A percentile compares a stretch with the other conserved stretches of the same genome.
phyloP scores from a whole-genome alignment of 2,113 vertebrate species.

The Caretta caretta region DNA sequence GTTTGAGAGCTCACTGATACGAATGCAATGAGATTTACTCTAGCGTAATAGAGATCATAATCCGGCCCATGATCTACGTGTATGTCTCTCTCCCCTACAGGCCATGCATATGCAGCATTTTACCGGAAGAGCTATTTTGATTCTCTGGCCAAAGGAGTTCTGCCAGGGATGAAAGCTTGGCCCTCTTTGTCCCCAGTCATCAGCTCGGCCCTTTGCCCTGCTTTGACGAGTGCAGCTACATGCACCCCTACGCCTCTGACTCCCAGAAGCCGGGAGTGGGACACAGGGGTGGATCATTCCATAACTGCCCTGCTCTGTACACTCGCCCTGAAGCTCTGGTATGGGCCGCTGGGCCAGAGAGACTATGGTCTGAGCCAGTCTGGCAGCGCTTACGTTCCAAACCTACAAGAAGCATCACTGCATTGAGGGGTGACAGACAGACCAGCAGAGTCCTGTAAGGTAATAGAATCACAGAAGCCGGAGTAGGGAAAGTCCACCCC shows the following conservation, averaged over 20 bases:
- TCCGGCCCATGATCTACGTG: fast-evolving
- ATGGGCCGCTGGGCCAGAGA: neutral
- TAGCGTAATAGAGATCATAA: neutral
- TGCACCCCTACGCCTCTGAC: neutral
- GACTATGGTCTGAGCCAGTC: neutral
- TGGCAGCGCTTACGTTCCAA: neutral
- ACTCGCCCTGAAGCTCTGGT: neutral
- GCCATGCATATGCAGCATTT: fast-evolving
- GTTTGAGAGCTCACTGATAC: too few species aligned
- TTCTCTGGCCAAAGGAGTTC: neutral
- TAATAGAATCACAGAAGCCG: slow-evolving; percentile 46
- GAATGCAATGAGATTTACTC: neutral
- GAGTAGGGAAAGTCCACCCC: slow-evolving; percentile 42
- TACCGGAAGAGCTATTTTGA: fast-evolving
- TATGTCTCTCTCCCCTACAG: fast-evolving
- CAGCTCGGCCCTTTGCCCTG: neutral
- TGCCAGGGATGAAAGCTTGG: neutral
- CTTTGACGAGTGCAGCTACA: neutral
- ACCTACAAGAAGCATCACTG: neutral
- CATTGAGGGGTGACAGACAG: neutral
- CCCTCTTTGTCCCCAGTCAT: neutral
- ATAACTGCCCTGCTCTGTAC: neutral
- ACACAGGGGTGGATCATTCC: too few species aligned
- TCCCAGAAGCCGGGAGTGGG: neutral
- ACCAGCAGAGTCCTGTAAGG: neutral